phyloP scores from a whole-genome alignment of 1,140 invertebrate species.

The Temnothorax longispinosus region DNA sequence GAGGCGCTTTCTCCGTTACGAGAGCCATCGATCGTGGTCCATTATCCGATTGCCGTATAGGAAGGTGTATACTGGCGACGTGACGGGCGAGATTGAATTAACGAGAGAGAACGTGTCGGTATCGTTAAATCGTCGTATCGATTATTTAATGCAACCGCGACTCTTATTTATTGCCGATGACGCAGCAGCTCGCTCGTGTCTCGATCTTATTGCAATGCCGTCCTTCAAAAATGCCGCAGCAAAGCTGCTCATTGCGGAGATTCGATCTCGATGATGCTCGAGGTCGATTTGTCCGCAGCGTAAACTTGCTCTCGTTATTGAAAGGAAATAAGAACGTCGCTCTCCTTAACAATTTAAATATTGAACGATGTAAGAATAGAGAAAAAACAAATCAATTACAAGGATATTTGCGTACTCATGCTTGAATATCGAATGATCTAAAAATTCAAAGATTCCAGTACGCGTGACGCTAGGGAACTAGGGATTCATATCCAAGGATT shows the following conservation, averaged over 20 bases:
- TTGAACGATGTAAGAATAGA: background rate
- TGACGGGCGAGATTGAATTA: slow-evolving; percentile 38
- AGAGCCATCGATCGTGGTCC: slow-evolving; percentile 50
- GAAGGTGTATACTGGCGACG: slow-evolving; percentile 18
- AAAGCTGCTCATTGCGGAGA: background rate
- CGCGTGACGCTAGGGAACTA: background rate
- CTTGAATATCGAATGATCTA: slow-evolving; percentile 13
- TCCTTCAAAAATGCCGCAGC: background rate
- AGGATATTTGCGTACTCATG: background rate
- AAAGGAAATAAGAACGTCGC: background rate
- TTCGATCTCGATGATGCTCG: background rate
- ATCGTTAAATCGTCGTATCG: slow-evolving; percentile 39
- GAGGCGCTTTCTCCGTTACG: slow-evolving; percentile 51
- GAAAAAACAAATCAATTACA: background rate
- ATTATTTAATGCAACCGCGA: slow-evolving; percentile 44
- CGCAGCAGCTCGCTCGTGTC: background rate
- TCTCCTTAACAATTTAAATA: background rate
- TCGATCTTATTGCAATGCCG: background rate
- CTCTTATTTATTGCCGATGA: slow-evolving; percentile 35
- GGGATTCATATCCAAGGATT: slow-evolving; percentile 12
- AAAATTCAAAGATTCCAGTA: background rate
- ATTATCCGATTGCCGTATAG: slow-evolving; percentile 49
- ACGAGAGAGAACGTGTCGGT: slow-evolving; percentile 26
- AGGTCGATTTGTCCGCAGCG: background rate
- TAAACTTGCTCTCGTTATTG: background rate